These are phyloP conservation scores for Podargus strigoides DNA, from an alignment of 2,797 vertebrate species.

Conservation along the genomic window DNA sequence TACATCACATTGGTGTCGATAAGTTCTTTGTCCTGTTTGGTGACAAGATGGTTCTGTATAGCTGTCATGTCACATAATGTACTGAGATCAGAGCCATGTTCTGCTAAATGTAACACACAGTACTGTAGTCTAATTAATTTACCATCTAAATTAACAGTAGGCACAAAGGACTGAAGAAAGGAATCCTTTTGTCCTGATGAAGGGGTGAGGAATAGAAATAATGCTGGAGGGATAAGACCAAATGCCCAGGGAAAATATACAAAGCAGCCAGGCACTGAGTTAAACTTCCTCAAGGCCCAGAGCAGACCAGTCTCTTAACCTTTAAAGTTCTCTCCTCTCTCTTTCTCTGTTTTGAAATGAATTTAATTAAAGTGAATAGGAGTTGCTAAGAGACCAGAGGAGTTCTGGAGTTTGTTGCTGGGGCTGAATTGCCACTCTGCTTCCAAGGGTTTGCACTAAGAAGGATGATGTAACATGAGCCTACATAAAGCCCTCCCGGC, in stretches of 20 bases:
- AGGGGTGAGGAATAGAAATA: not conserved
- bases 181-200: not conserved
- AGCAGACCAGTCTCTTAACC: not conserved
- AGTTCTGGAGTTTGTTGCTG: constrained; percentile 50
- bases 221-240: not conserved
- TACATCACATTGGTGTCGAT: too few species aligned
- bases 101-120: not conserved
- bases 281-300: not conserved
- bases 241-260: not conserved
- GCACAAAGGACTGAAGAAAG: not conserved
- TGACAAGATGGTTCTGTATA: not conserved
- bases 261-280: not conserved
- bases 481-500: not conserved
- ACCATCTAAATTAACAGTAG: not conserved
- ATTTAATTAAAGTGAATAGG: constrained; percentile 53
- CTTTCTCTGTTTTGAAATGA: constrained; percentile 33
- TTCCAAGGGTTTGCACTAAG: not conserved
- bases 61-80: not conserved
- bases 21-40: too few species aligned
- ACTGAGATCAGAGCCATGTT: not conserved
- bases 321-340: not conserved
- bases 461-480: not conserved
- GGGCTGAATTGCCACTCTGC: constrained; percentile 21
- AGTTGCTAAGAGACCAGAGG: constrained; percentile 58
- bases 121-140: not conserved